These are phyloP conservation scores for Platysteira castanea DNA, from an alignment of 2,113 vertebrate species.

Conservation along the genomic window DNA sequence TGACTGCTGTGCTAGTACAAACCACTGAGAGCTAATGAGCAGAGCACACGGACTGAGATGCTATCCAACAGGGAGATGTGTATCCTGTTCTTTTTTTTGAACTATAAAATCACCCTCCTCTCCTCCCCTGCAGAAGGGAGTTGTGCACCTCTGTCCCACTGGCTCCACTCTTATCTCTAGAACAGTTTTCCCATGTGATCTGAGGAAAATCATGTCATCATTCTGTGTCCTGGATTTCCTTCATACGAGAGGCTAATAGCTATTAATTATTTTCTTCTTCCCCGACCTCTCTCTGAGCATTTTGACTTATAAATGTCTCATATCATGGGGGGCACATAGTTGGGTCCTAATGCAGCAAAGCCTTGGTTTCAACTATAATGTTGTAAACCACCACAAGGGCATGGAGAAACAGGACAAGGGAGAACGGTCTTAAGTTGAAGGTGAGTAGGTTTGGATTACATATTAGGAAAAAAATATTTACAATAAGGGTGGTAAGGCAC, in stretches of 20 bases:
- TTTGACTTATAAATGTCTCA: not conserved
- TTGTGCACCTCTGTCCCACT: not conserved
- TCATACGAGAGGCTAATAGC: not conserved
- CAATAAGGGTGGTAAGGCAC: not conserved
- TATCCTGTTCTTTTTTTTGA: not conserved
- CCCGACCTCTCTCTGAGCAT: not conserved
- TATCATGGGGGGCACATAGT: not conserved
- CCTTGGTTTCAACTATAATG: not conserved
- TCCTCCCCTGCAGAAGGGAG: not conserved
- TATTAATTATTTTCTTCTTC: not conserved
- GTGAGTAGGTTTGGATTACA: not conserved
- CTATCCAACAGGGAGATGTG: not conserved
- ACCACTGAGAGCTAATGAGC: not conserved
- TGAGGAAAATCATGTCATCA: not conserved
- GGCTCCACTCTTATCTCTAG: conserved; percentile 1
- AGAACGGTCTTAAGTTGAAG: not conserved
- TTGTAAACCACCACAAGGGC: not conserved
- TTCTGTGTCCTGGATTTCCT: not conserved
- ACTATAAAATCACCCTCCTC: not conserved
- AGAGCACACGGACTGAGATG: not conserved
- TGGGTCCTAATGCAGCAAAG: not conserved
- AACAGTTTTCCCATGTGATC: not conserved
- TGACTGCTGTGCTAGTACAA: not conserved
- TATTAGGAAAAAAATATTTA: not conserved
- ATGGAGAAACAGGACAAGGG: not conserved